Conservation (phyloP, 2,888 invertebrate genomes). For the Chloromyia formosa region DNA sequence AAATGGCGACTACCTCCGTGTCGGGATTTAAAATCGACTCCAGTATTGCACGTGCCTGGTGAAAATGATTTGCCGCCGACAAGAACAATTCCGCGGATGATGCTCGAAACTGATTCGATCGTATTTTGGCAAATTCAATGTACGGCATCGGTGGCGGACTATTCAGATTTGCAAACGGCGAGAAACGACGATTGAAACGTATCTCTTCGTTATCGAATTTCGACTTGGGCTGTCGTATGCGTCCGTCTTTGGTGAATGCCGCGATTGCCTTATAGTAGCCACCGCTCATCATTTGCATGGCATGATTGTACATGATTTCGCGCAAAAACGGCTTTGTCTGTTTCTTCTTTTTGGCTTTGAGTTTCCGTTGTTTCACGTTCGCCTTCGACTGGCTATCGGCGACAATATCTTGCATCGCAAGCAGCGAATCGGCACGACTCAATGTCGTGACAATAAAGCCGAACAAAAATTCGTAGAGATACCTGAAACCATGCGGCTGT, state of each 20-base stretch:
- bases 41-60: slow-evolving; percentile 85
- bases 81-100: slow-evolving; percentile 74
- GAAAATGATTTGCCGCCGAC: slow-evolving; percentile 90
- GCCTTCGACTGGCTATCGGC: slow-evolving; percentile 61
- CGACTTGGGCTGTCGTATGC: slow-evolving; percentile 83
- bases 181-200: slow-evolving; percentile 92
- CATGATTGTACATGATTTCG: slow-evolving; percentile 90
- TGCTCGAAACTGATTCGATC: slow-evolving; percentile 73
- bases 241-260: slow-evolving; percentile 87
- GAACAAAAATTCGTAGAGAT: slow-evolving; percentile 92
- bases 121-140: slow-evolving; percentile 84
- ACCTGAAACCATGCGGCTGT: slow-evolving; percentile 65
- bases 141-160: slow-evolving; percentile 94
- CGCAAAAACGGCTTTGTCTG: slow-evolving; percentile 79
- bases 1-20: slow-evolving; percentile 71
- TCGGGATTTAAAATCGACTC: slow-evolving; percentile 85
- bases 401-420: slow-evolving; percentile 77
- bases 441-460: slow-evolving; percentile 93
- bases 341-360: slow-evolving; percentile 66
- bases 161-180: slow-evolving; percentile 84
- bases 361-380: slow-evolving; percentile 61
- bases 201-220: slow-evolving; percentile 95
- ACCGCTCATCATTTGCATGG: slow-evolving; percentile 92
- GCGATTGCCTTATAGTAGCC: slow-evolving; percentile 95
- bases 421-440: slow-evolving; percentile 85